Base-by-base conservation (phyloP, 1,140 invertebrate species). In the Oscheius sp. region DNA sequence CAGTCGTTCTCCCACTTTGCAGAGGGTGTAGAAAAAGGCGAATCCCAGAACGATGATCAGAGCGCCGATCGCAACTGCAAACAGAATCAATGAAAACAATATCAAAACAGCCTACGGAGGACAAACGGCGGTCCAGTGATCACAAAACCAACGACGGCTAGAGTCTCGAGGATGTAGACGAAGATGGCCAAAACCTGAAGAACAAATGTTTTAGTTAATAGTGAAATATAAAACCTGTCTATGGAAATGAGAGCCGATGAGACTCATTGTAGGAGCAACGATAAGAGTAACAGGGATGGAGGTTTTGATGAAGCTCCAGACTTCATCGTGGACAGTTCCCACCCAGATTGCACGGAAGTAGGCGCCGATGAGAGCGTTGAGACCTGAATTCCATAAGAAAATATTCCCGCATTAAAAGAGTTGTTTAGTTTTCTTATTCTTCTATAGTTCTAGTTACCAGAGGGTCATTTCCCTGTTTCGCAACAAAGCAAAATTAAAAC, bases 161-260 rank as follows among this genome's bases (percentile, higher is more conserved):
- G 38, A 2, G 66, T 66, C 59, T 81, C 78, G 10, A 79, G 61
- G 23, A 79, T 62, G 61, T 78, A 78, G 49, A 81, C 74, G n/a
- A 79, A 62, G 0, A 68, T n/a, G 15, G 79, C 79, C 42, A 81
- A 72, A 26, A 77, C 74, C 20, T 73, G 69, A 18, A 55, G 28
- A 23, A 13, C 15, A 4, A 7, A 55, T 13, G 23, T n/a, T 42
- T 55, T 55, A 55, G n/a, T n/a, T n/a, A n/a, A 15, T 13, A 55
- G 7, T 20, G 49, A 55, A 7, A 20, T 55, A 4, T 15, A 7
- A 7, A 20, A 55, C 49, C 23, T 55, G 49, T 55, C 79, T 68
- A 65, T 81, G 79, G 46, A 81, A 75, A 61, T 81, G 79, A n/a
- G 46, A 73, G n/a, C 79, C 74, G 18, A 80, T 38, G 20, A 80